Base-by-base conservation (phyloP, 2,888 invertebrate genomes). In the Sceliomorpha sp. region DNA sequence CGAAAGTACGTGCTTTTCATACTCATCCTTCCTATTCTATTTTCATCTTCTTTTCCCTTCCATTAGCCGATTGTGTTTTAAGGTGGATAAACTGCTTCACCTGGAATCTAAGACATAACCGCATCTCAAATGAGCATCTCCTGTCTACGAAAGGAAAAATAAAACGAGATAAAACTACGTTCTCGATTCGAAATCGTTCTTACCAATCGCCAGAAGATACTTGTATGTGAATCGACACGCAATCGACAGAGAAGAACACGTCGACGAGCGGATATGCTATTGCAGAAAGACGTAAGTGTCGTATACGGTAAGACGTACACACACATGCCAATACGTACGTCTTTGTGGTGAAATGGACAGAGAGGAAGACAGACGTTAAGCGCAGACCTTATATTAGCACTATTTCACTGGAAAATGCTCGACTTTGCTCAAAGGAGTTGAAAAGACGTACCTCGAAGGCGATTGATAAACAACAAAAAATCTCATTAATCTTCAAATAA, bases 11-110 rank as follows among this genome's bases (percentile, higher is more conserved):
- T 62, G 66, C 59, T 75, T 73, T 70, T 64, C 68, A 70, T 70
- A 64, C 72, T 32, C 47, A 40, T 40, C 71, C 56, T 71, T 74
- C 67, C 73, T 73, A 75, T 78, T 69, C 72, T 76, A 74, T 78
- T 78, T 78, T 75, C 72, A 70, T 73, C 59, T 42, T 47, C 53
- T 20, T 40, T 37, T 68, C 69, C 66, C 66, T 76, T 75, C 81
- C 82, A 82, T 82, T 82, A 82, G 81, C 74, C 78, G 76, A 82
- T 82, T 82, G 82, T 82, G 75, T 82, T 76, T 75, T 72, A 64
- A 74, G 60, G 70, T 70, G 73, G 76, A 74, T 73, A 75, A 81
- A 60, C 44, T 44, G 75, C 72, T 73, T 78, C 75, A 75, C 74
- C 73, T 76, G 75, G 39, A 76, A 63, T 74, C 73, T 73, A 53